Conservation (phyloP, 1,140 invertebrate species). For the Polypedilum pembai region DNA sequence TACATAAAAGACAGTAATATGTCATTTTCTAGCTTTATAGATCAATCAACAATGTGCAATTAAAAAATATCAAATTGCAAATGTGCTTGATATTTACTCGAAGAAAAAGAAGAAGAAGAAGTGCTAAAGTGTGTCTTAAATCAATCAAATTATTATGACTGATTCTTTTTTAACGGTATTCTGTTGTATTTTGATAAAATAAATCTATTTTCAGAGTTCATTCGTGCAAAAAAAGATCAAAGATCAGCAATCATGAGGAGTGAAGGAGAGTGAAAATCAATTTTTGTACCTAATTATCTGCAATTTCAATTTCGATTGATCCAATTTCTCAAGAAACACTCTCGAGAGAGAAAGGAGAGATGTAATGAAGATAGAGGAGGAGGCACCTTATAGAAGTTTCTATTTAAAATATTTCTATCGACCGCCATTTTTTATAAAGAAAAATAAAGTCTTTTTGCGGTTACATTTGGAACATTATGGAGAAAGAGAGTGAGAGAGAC, state of each 20-base stretch:
- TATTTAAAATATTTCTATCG: constrained; percentile 7
- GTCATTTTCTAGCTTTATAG: not conserved
- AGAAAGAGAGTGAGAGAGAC: not conserved
- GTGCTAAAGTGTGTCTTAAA: constrained; percentile 10
- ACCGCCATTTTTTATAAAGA: constrained; percentile 18
- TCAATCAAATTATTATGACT: not conserved
- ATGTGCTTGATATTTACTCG: not conserved
- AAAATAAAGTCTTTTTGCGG: constrained; percentile 6
- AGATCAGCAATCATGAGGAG: no score
- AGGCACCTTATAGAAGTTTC: not conserved
- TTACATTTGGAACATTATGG: not conserved
- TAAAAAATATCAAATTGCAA: constrained; percentile 7
- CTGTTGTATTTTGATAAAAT: not conserved
- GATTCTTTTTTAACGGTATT: no score
- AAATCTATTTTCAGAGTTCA: not conserved
- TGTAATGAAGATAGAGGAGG: not conserved
- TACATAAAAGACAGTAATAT: not conserved
- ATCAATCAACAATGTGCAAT: constrained; percentile 7
- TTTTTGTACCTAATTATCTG: not conserved
- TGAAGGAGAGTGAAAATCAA: no score
- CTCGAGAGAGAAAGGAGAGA: no score
- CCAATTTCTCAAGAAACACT: not conserved
- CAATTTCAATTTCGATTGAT: not conserved
- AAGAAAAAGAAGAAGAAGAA: no score
- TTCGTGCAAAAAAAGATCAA: not conserved